Percentiles rank a stretch among this genome's conserved stretches.
phyloP scores from a whole-genome alignment of 23 tunicate species.

The Aplidium turbinatum region DNA sequence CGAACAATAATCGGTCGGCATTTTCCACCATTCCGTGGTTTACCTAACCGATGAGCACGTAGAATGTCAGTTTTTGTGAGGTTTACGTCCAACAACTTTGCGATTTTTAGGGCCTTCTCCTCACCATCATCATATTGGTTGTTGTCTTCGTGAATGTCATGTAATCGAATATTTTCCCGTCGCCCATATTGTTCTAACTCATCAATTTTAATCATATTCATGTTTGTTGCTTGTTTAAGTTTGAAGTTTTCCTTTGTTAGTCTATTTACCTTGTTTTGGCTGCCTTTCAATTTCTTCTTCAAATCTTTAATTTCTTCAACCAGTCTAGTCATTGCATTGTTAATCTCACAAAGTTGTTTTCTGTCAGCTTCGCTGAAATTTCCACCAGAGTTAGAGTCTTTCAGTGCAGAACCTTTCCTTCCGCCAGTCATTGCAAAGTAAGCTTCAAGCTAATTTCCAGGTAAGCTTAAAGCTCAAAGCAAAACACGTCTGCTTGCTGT shows the following conservation, averaged over 20 bases:
- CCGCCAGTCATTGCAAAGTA: too few species aligned
- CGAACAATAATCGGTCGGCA: neutral
- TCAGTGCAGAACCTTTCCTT: too few species aligned
- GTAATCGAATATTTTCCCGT: slow-evolving; percentile 16
- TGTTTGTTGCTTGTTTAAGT: slow-evolving; percentile 1
- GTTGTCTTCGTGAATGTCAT: slow-evolving; percentile 8
- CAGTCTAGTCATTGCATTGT: too few species aligned
- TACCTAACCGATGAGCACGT: slow-evolving; percentile 13
- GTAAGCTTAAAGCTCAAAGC: too few species aligned
- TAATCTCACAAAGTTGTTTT: too few species aligned
- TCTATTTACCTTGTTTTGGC: neutral
- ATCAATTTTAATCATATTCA: neutral
- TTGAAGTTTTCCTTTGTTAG: neutral
- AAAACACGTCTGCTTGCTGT: too few species aligned
- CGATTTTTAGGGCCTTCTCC: neutral
- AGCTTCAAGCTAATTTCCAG: too few species aligned
- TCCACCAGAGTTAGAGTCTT: too few species aligned
- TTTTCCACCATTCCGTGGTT: neutral
- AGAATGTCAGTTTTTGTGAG: neutral
- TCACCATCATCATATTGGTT: slow-evolving; percentile 18
- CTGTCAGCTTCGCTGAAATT: too few species aligned
- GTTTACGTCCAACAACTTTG: neutral
- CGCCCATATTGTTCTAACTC: slow-evolving; percentile 16
- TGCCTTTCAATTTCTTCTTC: too few species aligned
- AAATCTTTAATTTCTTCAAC: too few species aligned